Conservation (phyloP, 2,113 vertebrate genomes). For the Silurus meridionalis region DNA sequence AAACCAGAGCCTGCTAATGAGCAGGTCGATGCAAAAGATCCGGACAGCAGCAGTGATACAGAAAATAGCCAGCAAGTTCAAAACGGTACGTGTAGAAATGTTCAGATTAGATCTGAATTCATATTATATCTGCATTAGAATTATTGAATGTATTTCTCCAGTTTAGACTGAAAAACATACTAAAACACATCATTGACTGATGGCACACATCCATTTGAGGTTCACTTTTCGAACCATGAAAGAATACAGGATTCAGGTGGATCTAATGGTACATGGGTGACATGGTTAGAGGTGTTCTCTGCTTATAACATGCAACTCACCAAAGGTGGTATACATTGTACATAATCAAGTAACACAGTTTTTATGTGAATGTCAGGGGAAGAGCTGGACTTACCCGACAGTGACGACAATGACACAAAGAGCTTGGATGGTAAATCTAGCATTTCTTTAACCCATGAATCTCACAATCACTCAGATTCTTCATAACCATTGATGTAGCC, state of each 20-base stretch:
- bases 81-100: constrained; percentile 65
- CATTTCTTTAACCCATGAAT: background rate
- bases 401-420: constrained; percentile 74
- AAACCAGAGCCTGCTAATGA: constrained; percentile 10
- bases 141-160: background rate
- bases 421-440: constrained; percentile 61
- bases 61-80: constrained; percentile 64
- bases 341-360: constrained; percentile 33
- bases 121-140: background rate
- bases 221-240: background rate
- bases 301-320: background rate
- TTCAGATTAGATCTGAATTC: background rate
- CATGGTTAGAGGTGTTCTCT: background rate
- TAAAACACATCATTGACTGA: background rate
- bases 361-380: constrained; percentile 70
- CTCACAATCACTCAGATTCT: background rate
- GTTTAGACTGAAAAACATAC: background rate
- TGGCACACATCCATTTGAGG: background rate
- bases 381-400: constrained; percentile 67
- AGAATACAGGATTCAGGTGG: background rate
- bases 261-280: background rate
- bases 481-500: background rate
- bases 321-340: background rate
- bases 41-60: constrained; percentile 4
- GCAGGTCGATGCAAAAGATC: constrained; percentile 35